Evolutionary conservation across 1,140 invertebrate species (phyloP).

Genomic region (Drosophila oshimai): DNA sequence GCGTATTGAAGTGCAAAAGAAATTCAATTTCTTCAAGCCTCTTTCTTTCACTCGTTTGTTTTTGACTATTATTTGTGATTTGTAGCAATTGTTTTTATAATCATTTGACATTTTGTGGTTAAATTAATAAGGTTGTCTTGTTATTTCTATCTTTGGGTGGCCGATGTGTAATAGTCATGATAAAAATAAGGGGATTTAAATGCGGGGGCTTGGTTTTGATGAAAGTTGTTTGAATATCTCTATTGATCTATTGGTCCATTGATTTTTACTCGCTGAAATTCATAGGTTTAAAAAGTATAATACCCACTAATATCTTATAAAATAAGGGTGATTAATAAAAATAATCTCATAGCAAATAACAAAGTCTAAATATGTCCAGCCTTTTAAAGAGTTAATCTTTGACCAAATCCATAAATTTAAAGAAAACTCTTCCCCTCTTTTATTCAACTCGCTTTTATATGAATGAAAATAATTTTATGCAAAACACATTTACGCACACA

Average conservation of each 20-base stretch:
- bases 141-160: conserved; percentile 26
- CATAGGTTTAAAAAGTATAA: background rate
- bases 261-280: background rate
- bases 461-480: conserved; percentile 77
- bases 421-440: conserved; percentile 20
- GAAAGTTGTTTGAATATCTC: conserved; percentile 17
- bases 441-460: conserved; percentile 18
- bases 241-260: background rate
- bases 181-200: background rate
- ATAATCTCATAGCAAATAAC: background rate
- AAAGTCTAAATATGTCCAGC: background rate
- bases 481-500: conserved; percentile 48
- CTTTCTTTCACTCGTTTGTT: background rate
- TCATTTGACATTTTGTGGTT: conserved; percentile 67
- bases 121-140: conserved; percentile 6
- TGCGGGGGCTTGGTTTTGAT: conserved; percentile 6
- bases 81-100: conserved; percentile 61
- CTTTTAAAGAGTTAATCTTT: background rate
- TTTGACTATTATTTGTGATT: conserved; percentile 20
- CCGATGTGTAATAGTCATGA: conserved; percentile 19
- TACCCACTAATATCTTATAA: background rate
- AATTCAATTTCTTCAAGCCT: conserved; percentile 44
- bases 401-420: conserved; percentile 4
- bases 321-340: background rate
- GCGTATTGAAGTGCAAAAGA: conserved; percentile 52